Evolutionary conservation across 2,888 invertebrate species (phyloP).

Genomic region (Agrotis exclamationis): DNA sequence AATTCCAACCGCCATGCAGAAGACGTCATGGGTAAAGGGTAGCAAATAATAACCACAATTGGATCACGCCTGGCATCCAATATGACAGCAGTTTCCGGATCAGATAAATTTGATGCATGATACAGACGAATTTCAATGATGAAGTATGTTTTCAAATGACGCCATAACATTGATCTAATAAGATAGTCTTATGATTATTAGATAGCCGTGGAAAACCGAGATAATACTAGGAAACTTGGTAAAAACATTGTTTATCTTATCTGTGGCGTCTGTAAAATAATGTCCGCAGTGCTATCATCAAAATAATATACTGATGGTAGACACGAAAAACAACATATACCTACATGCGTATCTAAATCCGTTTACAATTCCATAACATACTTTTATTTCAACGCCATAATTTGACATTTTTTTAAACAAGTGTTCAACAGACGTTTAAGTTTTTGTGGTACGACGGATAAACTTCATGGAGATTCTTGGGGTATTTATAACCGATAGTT

Average conservation of each 20-base stretch:
- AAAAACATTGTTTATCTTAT: conserved; percentile 46
- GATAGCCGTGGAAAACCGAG: conserved; percentile 29
- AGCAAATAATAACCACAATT: no score
- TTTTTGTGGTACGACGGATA: conserved; percentile 27
- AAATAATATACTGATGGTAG: conserved; percentile 24
- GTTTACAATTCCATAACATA: conserved; percentile 4
- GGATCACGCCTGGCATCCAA: neutral
- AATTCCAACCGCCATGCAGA: no score
- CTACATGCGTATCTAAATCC: conserved; percentile 28
- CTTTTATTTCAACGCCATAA: no score
- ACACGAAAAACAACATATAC: conserved; percentile 12
- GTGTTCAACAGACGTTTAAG: no score
- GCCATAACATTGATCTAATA: conserved; percentile 16
- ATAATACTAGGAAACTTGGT: conserved; percentile 30
- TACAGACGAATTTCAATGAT: neutral
- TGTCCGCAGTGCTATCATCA: conserved; percentile 41
- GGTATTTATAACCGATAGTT: neutral
- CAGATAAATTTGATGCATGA: neutral
- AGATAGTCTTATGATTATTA: conserved; percentile 11
- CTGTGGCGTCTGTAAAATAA: conserved; percentile 26
- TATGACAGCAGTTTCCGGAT: neutral
- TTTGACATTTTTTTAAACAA: no score
- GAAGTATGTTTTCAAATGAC: conserved; percentile 18
- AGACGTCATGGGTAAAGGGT: no score
- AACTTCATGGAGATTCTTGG: neutral